These are phyloP conservation scores for Apteryx owenii DNA, from an alignment of 2,113 vertebrate species.

Conservation along the genomic window DNA sequence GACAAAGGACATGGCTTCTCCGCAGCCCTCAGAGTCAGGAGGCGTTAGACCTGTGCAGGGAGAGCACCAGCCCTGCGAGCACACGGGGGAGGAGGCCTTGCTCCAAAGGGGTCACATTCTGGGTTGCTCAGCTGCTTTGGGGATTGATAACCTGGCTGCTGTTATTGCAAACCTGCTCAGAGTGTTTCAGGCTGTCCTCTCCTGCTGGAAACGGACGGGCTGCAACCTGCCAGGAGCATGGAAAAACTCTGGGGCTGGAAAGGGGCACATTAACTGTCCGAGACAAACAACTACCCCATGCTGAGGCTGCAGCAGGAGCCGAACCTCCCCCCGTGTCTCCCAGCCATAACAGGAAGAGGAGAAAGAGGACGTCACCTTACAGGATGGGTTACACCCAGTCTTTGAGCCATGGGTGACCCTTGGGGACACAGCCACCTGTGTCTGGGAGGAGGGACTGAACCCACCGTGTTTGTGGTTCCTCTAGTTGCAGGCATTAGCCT, in stretches of 20 bases:
- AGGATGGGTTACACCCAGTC: constrained; percentile 1
- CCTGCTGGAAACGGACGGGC: constrained; percentile 6
- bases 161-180: neutral
- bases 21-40: neutral
- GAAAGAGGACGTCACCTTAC: neutral
- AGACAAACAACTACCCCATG: neutral
- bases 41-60: neutral
- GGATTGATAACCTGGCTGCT: constrained; percentile 1
- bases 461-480: neutral
- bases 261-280: neutral
- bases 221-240: constrained; percentile 32
- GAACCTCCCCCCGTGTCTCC: neutral
- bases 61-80: neutral
- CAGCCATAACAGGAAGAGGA: neutral
- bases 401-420: neutral
- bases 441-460: neutral
- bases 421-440: neutral
- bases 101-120: neutral
- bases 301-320: neutral
- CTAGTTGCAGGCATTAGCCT: constrained; percentile 91
- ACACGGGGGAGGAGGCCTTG: neutral
- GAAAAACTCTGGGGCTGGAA: neutral
- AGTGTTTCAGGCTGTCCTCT: constrained; percentile 37
- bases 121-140: constrained; percentile 11
- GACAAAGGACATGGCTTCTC: constrained; percentile 7